Evolutionary conservation across 2,113 vertebrate genomes (phyloP).

Genomic region (Hassar affinis): DNA sequence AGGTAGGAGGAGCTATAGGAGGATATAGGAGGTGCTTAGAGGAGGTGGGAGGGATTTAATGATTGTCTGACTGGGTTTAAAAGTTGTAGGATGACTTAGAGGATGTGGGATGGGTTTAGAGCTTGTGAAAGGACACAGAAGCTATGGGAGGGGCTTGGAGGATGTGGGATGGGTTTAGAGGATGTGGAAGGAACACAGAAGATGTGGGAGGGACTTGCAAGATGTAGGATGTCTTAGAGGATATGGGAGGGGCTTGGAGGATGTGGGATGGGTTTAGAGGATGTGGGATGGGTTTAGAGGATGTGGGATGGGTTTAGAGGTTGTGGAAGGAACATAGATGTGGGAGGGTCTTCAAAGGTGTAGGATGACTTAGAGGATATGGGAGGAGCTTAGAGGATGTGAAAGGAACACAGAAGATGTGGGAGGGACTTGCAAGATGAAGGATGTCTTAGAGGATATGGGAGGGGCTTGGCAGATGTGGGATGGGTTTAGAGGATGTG

Average conservation of each 20-base stretch:
- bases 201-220: not conserved
- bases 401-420: not conserved
- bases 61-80: not conserved
- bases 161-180: not conserved
- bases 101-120: not conserved
- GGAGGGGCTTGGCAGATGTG: not conserved
- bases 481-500: not conserved
- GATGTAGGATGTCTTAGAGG: not conserved
- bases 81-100: not conserved
- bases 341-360: not conserved
- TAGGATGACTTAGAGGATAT: not conserved
- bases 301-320: not conserved
- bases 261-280: not conserved
- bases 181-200: not conserved
- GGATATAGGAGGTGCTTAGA: not conserved
- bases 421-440: not conserved
- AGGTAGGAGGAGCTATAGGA: too few relatives aligned
- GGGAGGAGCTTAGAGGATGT: not conserved
- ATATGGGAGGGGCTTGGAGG: not conserved
- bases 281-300: not conserved
- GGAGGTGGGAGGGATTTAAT: not conserved
- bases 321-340: not conserved
- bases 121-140: not conserved
- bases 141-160: not conserved
- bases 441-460: not conserved